Evolutionary conservation across 2,113 vertebrate species (phyloP).

Genomic region (Pedetes capensis): DNA sequence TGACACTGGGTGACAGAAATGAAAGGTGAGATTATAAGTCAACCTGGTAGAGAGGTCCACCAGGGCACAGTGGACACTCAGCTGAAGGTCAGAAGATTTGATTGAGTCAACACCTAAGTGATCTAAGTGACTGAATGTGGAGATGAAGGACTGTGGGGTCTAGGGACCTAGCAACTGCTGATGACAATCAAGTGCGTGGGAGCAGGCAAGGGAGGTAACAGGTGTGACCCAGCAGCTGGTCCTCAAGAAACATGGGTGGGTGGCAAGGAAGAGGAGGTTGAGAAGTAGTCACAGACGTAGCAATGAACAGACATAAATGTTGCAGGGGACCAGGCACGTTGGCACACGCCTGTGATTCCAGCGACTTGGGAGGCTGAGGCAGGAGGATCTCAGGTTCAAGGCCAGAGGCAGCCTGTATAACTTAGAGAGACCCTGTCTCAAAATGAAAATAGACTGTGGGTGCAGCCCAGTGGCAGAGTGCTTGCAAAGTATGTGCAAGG

Average conservation of each 20-base stretch:
- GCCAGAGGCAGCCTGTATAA: no score
- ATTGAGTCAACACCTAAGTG: no score
- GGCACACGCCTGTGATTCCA: no score
- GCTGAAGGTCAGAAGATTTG: not conserved
- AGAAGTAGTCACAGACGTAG: not conserved
- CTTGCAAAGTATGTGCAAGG: no score
- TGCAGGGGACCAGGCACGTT: no score
- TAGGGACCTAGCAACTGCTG: not conserved
- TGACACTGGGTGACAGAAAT: not conserved
- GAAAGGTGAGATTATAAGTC: not conserved
- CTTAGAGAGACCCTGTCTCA: no score
- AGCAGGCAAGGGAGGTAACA: not conserved
- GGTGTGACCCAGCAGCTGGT: rapidly evolving
- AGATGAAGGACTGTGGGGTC: not conserved
- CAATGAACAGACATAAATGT: not conserved
- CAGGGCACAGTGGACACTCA: not conserved
- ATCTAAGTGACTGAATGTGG: no score
- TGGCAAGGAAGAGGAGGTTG: not conserved
- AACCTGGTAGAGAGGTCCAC: not conserved
- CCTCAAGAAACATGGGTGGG: rapidly evolving
- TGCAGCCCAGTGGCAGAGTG: no score
- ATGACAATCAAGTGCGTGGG: not conserved
- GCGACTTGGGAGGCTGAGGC: no score
- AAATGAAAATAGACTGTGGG: no score
- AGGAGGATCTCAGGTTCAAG: no score